Evolutionary conservation across 2,888 invertebrate genomes (phyloP).

Genomic region (Tetragonisca angustula): DNA sequence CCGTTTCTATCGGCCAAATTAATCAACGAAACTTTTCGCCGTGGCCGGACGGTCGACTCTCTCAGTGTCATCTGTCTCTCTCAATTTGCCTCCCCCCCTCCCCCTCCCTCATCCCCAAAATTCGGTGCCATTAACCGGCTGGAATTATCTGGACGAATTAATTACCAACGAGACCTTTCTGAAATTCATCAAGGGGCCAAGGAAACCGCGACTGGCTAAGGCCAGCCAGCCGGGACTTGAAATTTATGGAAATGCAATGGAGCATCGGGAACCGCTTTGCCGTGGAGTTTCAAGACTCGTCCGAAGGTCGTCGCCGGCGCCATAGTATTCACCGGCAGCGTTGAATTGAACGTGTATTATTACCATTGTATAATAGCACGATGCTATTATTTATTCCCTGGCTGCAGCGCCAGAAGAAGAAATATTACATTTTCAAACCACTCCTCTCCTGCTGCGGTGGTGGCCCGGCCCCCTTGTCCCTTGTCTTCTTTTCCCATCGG

Average conservation of each 20-base stretch:
- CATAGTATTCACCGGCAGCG: neutral
- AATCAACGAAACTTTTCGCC: neutral
- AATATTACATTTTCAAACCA: slow-evolving; percentile 81
- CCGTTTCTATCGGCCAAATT: neutral
- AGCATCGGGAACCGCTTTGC: slow-evolving; percentile 14
- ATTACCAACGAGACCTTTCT: neutral
- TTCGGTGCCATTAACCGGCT: neutral
- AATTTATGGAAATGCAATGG: slow-evolving; percentile 32
- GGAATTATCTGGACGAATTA: neutral
- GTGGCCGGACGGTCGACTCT: too few relatives aligned
- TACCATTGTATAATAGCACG: slow-evolving; percentile 41
- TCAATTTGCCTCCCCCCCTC: too few relatives aligned
- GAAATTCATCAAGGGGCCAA: neutral
- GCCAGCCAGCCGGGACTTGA: neutral
- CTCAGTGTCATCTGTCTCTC: neutral
- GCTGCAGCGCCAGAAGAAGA: slow-evolving; percentile 64
- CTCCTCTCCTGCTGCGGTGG: slow-evolving; percentile 20
- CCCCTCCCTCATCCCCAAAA: too few relatives aligned
- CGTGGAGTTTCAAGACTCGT: neutral
- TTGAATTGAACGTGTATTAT: slow-evolving; percentile 38
- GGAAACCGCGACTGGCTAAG: neutral
- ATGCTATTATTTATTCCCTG: slow-evolving; percentile 78
- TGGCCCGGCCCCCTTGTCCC: slow-evolving; percentile 20
- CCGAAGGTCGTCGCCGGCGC: slow-evolving; percentile 2
- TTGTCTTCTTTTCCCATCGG: neutral